Evolutionary conservation across 2,888 invertebrate species (phyloP).

Genomic region (Euzetes globulus): DNA sequence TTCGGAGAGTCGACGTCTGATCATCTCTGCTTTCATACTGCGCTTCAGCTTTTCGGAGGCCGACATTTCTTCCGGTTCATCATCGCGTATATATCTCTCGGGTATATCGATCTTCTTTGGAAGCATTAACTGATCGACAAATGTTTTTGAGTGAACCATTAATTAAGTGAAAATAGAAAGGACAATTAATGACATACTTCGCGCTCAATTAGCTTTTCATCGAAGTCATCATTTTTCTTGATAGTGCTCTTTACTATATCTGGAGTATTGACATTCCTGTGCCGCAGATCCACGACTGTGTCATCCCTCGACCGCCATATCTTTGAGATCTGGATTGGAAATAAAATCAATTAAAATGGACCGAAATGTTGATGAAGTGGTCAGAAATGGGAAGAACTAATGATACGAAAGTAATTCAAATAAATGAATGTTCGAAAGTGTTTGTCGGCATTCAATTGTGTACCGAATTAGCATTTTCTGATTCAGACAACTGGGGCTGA

Average conservation of each 20-base stretch:
- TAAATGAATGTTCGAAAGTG: background rate
- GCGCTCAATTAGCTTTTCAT: slow-evolving; percentile 72
- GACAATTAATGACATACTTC: slow-evolving; percentile 45
- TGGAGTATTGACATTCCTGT: slow-evolving; percentile 56
- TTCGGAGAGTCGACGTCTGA: slow-evolving; percentile 41
- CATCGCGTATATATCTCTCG: slow-evolving; percentile 40
- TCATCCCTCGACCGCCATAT: slow-evolving; percentile 43
- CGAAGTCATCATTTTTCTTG: slow-evolving; percentile 57
- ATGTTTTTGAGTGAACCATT: background rate
- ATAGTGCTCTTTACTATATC: slow-evolving; percentile 79
- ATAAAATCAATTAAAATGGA: background rate
- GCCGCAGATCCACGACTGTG: slow-evolving; percentile 68
- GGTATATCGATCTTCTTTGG: slow-evolving; percentile 42
- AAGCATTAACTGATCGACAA: slow-evolving; percentile 61
- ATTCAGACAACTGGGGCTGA: slow-evolving; percentile 44
- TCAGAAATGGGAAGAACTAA: background rate
- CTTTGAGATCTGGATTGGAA: slow-evolving; percentile 36
- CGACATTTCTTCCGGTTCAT: slow-evolving; percentile 40
- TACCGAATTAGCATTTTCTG: slow-evolving; percentile 38
- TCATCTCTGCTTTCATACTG: slow-evolving; percentile 41
- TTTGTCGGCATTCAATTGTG: background rate
- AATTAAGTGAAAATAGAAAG: background rate
- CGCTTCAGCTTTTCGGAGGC: slow-evolving; percentile 39
- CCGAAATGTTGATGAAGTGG: background rate
- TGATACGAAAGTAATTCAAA: background rate